Base-by-base conservation (phyloP, 2,797 vertebrate genomes). In the Coregonus suidteri region DNA sequence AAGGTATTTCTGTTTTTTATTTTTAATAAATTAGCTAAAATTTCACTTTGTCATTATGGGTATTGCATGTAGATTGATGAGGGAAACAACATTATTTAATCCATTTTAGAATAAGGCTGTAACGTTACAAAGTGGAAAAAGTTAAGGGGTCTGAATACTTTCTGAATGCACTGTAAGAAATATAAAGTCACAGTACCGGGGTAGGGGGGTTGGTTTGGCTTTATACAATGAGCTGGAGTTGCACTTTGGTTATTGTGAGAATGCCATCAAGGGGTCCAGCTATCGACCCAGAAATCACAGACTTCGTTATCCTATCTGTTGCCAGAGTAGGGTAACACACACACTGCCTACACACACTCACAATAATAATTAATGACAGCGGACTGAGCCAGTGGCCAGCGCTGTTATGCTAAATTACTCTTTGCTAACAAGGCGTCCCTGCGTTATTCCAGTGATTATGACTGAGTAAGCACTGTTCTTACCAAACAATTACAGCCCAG, bases 401-500 rank as follows among this genome's bases (percentile, higher is more conserved):
- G 56, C 53, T 52, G 54, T 73, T 77, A 77, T 78, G 68, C 68
- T 68, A 73, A 75, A 77, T 47, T 6, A 53, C 62, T 56, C 47
- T 62, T 47, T 73, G 73, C 75, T 78, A 80, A 74, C 71, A 73
- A 34, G 25, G 5, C 30, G 25, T 64, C 35, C 52, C n/a, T 34
- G 20, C 66, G 51, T 71, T 70, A 30, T 71, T 70, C 67, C 51
- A 54, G 76, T 64, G 62, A 77, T 79, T 81, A 76, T 68, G 34
- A 65, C 53, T 16, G 79, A 77, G 51, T 71, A 73, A 75, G 70
- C 75, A 41, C 54, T 66, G 73, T 51, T 71, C 64, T 70, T 4
- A 34, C 37, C 68, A 73, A 37, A 67, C 65, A 52, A 41, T 67
- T 65, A 70, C 37, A 67, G 66, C 71, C 72, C 16, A 25, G 71